Percentiles rank a stretch among this genome's conserved stretches.
Evolutionary conservation across 2,797 vertebrate genomes (phyloP).

Genomic region (Tokudaia muenninki): DNA sequence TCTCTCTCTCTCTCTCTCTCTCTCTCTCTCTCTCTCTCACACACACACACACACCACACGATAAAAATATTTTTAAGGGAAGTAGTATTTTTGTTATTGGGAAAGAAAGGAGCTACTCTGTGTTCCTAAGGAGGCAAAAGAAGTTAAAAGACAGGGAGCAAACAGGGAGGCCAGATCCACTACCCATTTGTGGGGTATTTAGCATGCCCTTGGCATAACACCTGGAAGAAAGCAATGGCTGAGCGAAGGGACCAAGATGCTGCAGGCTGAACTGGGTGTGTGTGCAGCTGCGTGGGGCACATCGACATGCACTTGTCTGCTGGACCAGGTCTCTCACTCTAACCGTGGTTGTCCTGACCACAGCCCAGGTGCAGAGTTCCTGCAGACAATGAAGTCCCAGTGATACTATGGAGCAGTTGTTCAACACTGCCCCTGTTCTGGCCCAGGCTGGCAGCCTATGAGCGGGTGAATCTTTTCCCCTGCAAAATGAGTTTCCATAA

Average conservation of each 20-base stretch:
- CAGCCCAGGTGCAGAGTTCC: neutral
- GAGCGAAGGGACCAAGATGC: conserved; percentile 1
- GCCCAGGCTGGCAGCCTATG: neutral
- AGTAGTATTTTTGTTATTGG: neutral
- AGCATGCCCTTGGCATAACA: neutral
- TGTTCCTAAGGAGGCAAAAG: neutral
- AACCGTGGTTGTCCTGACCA: neutral
- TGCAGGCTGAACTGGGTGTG: neutral
- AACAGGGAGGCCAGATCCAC: neutral
- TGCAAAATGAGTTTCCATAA: neutral
- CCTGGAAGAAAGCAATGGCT: neutral
- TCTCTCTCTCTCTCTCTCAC: too few relatives aligned
- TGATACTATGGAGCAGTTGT: neutral
- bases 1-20: too few relatives aligned
- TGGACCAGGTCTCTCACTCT: neutral
- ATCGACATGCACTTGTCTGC: neutral
- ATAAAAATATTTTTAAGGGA: neutral
- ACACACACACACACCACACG: neutral
- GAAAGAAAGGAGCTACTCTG: neutral
- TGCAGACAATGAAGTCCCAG: neutral
- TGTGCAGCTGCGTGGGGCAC: rapidly evolving
- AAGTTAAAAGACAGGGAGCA: neutral
- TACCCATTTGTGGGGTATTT: neutral
- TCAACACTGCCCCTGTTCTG: neutral
- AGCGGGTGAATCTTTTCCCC: neutral